phyloP scores from a whole-genome alignment of 2,797 vertebrate species.

The Hipposideros larvatus region DNA sequence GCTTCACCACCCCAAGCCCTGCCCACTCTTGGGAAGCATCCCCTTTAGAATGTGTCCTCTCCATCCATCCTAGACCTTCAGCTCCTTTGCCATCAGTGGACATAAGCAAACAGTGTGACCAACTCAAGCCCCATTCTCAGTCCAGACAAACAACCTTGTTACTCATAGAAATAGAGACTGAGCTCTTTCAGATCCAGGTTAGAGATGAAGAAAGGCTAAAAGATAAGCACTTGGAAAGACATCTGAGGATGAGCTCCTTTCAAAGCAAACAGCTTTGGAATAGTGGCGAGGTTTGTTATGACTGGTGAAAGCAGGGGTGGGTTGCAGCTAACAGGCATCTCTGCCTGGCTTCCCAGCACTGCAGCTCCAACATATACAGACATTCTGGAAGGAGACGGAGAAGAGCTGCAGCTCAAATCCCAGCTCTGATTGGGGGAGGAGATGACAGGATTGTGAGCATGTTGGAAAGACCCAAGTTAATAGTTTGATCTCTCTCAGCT shows the following conservation, averaged over 20 bases:
- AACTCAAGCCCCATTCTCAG: background rate
- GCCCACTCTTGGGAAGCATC: background rate
- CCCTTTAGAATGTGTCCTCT: background rate
- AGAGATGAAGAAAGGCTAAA: constrained; percentile 20
- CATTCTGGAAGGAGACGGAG: background rate
- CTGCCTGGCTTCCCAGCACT: background rate
- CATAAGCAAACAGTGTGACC: background rate
- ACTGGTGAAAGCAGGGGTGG: background rate
- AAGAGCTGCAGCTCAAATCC: background rate
- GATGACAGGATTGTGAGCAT: constrained; percentile 8
- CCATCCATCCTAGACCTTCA: background rate
- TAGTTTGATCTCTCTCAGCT: constrained; percentile 79
- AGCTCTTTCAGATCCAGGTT: background rate
- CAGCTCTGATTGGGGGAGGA: background rate
- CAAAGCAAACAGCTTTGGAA: constrained; percentile 16
- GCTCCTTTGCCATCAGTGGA: background rate
- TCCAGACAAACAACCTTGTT: background rate
- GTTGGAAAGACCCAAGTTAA: constrained; percentile 73
- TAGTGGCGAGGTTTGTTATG: background rate
- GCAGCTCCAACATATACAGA: background rate
- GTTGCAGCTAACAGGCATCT: background rate
- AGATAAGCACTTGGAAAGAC: constrained; percentile 14
- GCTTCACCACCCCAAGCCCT: background rate
- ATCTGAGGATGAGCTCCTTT: constrained; percentile 15
- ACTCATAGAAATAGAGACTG: background rate